Percentiles rank a stretch among this genome's conserved stretches.
phyloP scores from a whole-genome alignment of 2,797 vertebrate genomes.

The Acomys russatus region DNA sequence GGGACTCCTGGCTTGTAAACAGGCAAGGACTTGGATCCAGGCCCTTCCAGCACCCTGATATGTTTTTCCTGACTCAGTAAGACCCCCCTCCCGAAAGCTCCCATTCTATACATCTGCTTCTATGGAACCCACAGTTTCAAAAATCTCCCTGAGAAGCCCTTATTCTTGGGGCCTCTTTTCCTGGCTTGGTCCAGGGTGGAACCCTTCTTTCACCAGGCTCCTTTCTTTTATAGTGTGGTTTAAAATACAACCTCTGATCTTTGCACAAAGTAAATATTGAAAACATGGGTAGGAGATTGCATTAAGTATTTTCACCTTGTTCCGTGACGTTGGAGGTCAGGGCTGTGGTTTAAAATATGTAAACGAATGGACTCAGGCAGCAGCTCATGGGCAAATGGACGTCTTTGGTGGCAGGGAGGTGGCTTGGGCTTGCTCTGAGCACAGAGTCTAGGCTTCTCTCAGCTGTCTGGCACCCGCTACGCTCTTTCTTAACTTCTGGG shows the following conservation, averaged over 20 bases:
- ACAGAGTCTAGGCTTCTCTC: not conserved
- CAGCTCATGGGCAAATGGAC: not conserved
- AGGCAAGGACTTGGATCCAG: not conserved
- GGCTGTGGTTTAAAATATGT: constrained; percentile 9
- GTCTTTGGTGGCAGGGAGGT: not conserved
- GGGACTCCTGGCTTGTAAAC: no score
- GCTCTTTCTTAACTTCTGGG: constrained; percentile 45
- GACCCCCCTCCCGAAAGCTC: not conserved
- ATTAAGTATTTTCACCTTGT: constrained; percentile 35
- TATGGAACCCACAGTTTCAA: not conserved
- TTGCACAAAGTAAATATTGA: not conserved
- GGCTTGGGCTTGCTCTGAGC: not conserved
- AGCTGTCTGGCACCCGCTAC: not conserved
- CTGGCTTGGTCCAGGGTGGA: not conserved
- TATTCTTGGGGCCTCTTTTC: not conserved
- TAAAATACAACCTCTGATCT: constrained; percentile 30
- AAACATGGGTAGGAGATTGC: constrained; percentile 47
- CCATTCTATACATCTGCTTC: not conserved
- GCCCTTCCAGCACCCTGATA: not conserved
- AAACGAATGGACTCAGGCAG: constrained; percentile 19
- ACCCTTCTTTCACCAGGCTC: not conserved
- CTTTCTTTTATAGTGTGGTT: not conserved
- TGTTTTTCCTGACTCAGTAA: rapidly evolving
- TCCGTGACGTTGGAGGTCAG: constrained; percentile 1
- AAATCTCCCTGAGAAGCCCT: not conserved